These are phyloP conservation scores for Ephialtes manifestator DNA, from an alignment of 2,888 invertebrate species.

Conservation along the genomic window DNA sequence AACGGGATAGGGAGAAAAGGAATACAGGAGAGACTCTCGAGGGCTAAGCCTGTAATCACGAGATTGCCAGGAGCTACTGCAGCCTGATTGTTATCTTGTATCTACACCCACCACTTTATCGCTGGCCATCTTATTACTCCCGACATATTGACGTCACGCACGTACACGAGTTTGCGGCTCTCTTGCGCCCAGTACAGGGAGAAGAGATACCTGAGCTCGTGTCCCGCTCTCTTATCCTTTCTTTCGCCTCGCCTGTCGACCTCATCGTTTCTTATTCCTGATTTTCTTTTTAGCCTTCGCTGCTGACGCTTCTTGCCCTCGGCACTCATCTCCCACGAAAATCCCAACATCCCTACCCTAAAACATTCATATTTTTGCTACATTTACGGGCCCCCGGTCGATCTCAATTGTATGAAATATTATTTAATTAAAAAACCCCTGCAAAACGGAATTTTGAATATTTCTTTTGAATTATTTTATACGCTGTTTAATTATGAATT, in stretches of 20 bases:
- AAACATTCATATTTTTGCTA: slow-evolving; percentile 30
- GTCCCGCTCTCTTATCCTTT: slow-evolving; percentile 58
- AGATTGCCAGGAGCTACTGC: slow-evolving; percentile 85
- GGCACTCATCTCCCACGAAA: slow-evolving; percentile 46
- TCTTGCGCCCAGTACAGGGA: slow-evolving; percentile 54
- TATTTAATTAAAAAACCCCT: neutral
- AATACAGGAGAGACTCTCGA: slow-evolving; percentile 65
- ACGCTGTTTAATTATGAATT: no score
- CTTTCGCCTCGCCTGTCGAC: slow-evolving; percentile 55
- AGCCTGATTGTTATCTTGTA: slow-evolving; percentile 85
- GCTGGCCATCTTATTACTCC: slow-evolving; percentile 85
- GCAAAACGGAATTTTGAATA: no score
- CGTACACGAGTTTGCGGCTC: slow-evolving; percentile 77
- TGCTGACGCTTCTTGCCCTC: slow-evolving; percentile 47
- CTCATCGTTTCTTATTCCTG: slow-evolving; percentile 35
- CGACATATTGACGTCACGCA: slow-evolving; percentile 85
- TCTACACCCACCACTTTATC: slow-evolving; percentile 86
- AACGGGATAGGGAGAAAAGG: slow-evolving; percentile 51
- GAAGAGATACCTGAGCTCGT: slow-evolving; percentile 56
- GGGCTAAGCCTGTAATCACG: slow-evolving; percentile 85
- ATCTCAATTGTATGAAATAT: neutral
- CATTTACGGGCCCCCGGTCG: neutral
- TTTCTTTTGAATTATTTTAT: no score
- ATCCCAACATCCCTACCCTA: slow-evolving; percentile 35
- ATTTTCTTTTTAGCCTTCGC: slow-evolving; percentile 47